Percentiles rank a stretch among this genome's conserved stretches.
These are phyloP conservation scores for Lycodopsis pacificus DNA, from an alignment of 2,797 vertebrate species.

Conservation along the genomic window DNA sequence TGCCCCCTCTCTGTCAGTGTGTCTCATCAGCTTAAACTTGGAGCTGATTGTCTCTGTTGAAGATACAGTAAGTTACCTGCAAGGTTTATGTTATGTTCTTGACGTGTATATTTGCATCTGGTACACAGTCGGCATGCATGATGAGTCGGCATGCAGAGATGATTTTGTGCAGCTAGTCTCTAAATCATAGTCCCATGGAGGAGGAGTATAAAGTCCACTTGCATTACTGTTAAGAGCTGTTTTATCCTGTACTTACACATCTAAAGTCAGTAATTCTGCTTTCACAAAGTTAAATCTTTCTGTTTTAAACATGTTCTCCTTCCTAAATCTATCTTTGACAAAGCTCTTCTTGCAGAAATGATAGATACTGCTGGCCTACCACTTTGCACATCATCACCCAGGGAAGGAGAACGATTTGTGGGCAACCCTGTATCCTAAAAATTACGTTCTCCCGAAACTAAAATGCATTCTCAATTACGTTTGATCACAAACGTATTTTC, in stretches of 20 bases:
- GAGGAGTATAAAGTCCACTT: background rate
- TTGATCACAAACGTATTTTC: too few species aligned
- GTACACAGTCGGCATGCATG: too few species aligned
- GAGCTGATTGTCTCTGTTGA: background rate
- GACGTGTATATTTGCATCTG: background rate
- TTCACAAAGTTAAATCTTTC: background rate
- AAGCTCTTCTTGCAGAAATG: background rate
- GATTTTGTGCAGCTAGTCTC: too few species aligned
- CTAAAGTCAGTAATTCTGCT: background rate
- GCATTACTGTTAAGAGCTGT: background rate
- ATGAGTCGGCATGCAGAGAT: too few species aligned
- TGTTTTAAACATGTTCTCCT: background rate
- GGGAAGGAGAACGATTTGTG: background rate
- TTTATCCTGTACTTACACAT: background rate
- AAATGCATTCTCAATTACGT: too few species aligned
- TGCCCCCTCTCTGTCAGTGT: conserved; percentile 76
- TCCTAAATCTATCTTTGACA: background rate
- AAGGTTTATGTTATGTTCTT: background rate
- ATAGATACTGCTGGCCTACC: background rate
- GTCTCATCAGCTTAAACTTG: conserved; percentile 46
- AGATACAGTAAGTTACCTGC: conserved; percentile 3
- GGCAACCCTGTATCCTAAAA: too few species aligned
- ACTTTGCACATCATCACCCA: background rate
- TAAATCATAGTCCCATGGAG: too few species aligned
- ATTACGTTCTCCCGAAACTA: too few species aligned